phyloP scores from a whole-genome alignment of 2,113 vertebrate genomes.

The Motacilla tschutschensis region DNA sequence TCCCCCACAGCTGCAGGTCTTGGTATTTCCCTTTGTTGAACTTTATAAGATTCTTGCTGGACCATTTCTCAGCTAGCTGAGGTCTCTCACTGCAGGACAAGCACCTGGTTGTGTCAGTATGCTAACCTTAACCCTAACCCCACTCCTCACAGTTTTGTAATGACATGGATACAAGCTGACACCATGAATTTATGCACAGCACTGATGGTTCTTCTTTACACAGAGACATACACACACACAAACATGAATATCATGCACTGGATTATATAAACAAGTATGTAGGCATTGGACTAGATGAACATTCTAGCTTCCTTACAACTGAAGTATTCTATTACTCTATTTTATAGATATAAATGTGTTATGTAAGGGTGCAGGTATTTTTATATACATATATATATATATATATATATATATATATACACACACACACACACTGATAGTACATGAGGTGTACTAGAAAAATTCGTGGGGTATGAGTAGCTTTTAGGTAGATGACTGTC shows the following conservation, averaged over 20 bases:
- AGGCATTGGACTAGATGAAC: not conserved
- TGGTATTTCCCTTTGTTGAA: not conserved
- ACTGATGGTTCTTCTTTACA: not conserved
- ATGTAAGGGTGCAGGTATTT: fast-evolving
- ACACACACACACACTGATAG: not conserved
- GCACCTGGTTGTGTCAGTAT: not conserved
- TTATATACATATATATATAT: not conserved
- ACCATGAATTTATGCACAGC: not conserved
- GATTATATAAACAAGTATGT: not conserved
- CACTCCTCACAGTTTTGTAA: not conserved
- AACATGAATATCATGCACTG: not conserved
- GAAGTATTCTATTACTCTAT: not conserved
- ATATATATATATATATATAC: not conserved
- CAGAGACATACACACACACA: not conserved
- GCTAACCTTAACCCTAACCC: not conserved
- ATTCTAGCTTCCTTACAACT: not conserved
- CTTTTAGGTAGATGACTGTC: not conserved
- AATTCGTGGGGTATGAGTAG: not conserved
- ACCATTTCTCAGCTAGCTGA: not conserved
- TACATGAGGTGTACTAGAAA: not conserved
- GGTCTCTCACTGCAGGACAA: not conserved
- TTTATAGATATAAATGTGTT: not conserved
- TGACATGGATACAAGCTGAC: not conserved
- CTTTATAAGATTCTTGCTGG: not conserved
- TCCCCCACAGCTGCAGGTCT: not conserved